Evolutionary conservation across 2,888 invertebrate genomes (phyloP).

Genomic region (Barypeithes pellucidus): DNA sequence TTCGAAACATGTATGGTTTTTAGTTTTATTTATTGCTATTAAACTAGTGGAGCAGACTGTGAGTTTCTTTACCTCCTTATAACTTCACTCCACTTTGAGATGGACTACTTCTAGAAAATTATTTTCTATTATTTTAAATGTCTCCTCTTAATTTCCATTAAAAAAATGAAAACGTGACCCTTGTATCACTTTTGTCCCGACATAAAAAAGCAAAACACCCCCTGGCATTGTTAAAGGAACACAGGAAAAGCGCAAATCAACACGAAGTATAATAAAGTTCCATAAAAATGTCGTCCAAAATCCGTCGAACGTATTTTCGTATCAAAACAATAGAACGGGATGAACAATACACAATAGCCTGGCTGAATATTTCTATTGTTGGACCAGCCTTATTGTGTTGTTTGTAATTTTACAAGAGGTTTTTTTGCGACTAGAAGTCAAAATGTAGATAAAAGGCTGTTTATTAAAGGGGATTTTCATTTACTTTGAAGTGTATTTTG

Average conservation of each 20-base stretch:
- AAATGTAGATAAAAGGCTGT: slow-evolving; percentile 5
- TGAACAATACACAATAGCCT: slow-evolving; percentile 17
- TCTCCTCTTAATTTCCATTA: not conserved
- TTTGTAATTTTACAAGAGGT: slow-evolving; percentile 25
- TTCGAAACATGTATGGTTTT: too few relatives aligned
- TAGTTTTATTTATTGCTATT: too few relatives aligned
- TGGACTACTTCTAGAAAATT: too few relatives aligned
- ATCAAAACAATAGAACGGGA: slow-evolving; percentile 19
- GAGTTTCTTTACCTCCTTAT: too few relatives aligned
- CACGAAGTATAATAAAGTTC: slow-evolving; percentile 26
- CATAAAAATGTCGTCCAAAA: slow-evolving; percentile 25
- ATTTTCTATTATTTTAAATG: not conserved
- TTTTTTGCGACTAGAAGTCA: slow-evolving; percentile 14
- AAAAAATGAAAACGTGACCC: not conserved
- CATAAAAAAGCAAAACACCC: slow-evolving; percentile 14
- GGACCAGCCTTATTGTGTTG: slow-evolving; percentile 25
- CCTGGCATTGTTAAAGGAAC: slow-evolving; percentile 9
- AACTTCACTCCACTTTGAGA: too few relatives aligned
- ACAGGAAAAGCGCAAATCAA: slow-evolving; percentile 27
- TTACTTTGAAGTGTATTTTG: not conserved
- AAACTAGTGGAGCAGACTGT: too few relatives aligned
- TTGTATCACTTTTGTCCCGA: not conserved
- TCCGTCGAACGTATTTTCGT: slow-evolving; percentile 30
- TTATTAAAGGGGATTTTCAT: slow-evolving; percentile 5
- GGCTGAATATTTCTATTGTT: slow-evolving; percentile 28